Base-by-base conservation (phyloP, 2,797 vertebrate species). In the Fistularia tabacaria region DNA sequence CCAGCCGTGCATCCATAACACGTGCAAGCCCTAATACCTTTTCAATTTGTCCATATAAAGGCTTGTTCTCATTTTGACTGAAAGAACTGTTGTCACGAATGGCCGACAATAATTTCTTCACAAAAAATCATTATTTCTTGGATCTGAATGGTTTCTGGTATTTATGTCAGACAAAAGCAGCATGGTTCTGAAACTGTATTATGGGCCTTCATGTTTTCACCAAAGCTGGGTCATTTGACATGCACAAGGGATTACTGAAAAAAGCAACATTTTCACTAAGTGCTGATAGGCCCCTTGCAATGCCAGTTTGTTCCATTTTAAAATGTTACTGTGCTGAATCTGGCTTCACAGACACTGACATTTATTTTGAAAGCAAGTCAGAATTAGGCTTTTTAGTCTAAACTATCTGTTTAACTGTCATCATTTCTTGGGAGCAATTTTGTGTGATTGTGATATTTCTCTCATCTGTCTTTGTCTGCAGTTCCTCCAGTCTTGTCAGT, bases 401-500 rank as follows among this genome's bases (percentile, higher is more conserved):
- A 11, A 36, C 51, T 6, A 11, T 25, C 25, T 5, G 5, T 25
- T 25, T 25, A 25, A 25, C 25, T 25, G 36, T 40, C 12, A 9
- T 40, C 12, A 9, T 60, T 10, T 13, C 46, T 41, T 44, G 12
- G 40, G 3, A 12, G 40, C 25, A 1, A 10, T 55, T n/a, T 39
- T 37, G 12, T 49, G 13, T 62, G 37, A 58, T 10, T 54, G 38
- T 42, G 45, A 25, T 25, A 25, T 49, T 43, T 3, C 64, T 46
- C 46, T 41, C 3, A 63, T 51, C 39, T 38, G 38, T 59, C 5
- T 38, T 53, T 62, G 14, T 55, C 49, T 43, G 51, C 83, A 99
- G 97, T 99, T 60, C 96, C 96, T 0, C 96, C 96, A 5, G 86
- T 89, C 62, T 82, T 99, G 74, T 86, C 86, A 1, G 86, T 95